A percentile compares a stretch with the other conserved stretches of the same genome.
Conservation (phyloP, 2,113 vertebrate genomes). For the Sapayoa aenigma region DNA sequence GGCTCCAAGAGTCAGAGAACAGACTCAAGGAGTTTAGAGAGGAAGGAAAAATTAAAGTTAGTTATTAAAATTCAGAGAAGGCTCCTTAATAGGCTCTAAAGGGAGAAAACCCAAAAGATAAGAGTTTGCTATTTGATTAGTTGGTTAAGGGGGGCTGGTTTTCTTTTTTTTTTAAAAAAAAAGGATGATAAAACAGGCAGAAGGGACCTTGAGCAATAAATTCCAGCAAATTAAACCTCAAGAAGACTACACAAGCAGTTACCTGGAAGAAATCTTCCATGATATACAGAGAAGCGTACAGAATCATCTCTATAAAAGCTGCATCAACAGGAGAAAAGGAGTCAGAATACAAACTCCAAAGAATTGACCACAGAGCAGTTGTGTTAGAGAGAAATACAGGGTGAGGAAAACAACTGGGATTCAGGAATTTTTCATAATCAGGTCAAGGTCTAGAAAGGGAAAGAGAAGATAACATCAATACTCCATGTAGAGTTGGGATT, state of each 20-base stretch:
- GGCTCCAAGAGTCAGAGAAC: neutral
- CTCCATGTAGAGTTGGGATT: neutral
- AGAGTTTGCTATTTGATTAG: neutral
- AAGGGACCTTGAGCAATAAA: neutral
- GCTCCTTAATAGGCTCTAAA: neutral
- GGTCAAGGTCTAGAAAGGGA: neutral
- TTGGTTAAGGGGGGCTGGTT: neutral
- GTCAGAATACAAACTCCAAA: neutral
- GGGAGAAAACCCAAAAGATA: neutral
- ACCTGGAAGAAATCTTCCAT: neutral
- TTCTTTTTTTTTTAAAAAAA: neutral
- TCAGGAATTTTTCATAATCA: neutral
- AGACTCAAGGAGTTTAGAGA: neutral
- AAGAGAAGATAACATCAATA: neutral
- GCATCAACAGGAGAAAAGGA: neutral
- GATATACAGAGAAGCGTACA: neutral
- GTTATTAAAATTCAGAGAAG: neutral
- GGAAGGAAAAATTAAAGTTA: neutral
- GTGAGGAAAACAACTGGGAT: neutral
- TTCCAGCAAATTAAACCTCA: neutral
- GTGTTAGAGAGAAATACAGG: neutral
- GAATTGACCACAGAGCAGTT: neutral
- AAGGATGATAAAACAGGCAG: neutral
- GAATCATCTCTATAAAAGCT: neutral
- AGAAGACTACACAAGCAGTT: neutral